phyloP scores from a whole-genome alignment of 2,888 invertebrate species.

The Patella caerulea region DNA sequence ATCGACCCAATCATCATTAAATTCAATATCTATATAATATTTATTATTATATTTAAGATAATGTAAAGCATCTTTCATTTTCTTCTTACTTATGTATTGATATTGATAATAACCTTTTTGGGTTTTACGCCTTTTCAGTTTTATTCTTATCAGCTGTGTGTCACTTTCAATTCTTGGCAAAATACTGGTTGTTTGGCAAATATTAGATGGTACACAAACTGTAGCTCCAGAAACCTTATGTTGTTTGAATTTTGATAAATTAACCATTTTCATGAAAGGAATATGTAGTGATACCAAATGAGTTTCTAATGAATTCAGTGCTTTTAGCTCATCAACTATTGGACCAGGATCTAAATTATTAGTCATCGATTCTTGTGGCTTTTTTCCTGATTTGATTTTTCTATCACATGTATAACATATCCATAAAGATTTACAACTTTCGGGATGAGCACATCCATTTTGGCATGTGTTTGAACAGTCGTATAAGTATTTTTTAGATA shows the following conservation, averaged over 20 bases:
- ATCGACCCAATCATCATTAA: constrained; percentile 3
- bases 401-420: background rate
- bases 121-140: background rate
- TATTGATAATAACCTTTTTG: background rate
- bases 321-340: background rate
- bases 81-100: background rate
- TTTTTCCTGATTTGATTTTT: background rate
- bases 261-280: background rate
- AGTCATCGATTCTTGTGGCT: background rate
- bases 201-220: constrained; percentile 9
- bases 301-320: background rate
- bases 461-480: background rate
- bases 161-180: constrained; percentile 2
- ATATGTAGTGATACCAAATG: constrained; percentile 11
- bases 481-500: background rate
- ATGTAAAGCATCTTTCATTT: background rate
- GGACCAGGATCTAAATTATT: background rate
- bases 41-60: constrained; percentile 10
- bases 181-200: background rate
- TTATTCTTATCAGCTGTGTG: background rate
- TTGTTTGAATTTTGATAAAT: constrained; percentile 3
- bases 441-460: background rate
- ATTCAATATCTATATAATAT: constrained; percentile 8
- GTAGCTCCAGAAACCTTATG: background rate
- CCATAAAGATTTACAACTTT: background rate